Evolutionary conservation across 2,113 vertebrate species (phyloP).

Genomic region (cat (Felis catus)): F.catus_Fca126_mat1.0 CM031413.1:108012501-108013000

Average conservation of each 20-base stretch:
- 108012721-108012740: neutral
- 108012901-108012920: neutral
- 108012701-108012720: neutral
- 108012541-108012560: neutral
- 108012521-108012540: neutral
- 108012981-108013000: neutral
- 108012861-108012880: neutral
- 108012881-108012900: neutral
- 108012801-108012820: neutral
- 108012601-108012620: neutral
- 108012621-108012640: neutral
- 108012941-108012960: neutral
- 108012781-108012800: neutral
- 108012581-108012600: neutral
- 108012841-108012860: neutral
- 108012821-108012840: neutral
- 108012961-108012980: neutral
- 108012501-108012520: neutral
- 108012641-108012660: neutral
- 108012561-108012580: neutral
- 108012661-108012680: neutral
- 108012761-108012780: neutral
- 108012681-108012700: neutral
- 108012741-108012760: neutral
- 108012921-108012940: neutral